Percentiles rank a stretch among this genome's conserved stretches.
Evolutionary conservation across 2,113 vertebrate species (phyloP).

Genomic region (Rallus limicola): DNA sequence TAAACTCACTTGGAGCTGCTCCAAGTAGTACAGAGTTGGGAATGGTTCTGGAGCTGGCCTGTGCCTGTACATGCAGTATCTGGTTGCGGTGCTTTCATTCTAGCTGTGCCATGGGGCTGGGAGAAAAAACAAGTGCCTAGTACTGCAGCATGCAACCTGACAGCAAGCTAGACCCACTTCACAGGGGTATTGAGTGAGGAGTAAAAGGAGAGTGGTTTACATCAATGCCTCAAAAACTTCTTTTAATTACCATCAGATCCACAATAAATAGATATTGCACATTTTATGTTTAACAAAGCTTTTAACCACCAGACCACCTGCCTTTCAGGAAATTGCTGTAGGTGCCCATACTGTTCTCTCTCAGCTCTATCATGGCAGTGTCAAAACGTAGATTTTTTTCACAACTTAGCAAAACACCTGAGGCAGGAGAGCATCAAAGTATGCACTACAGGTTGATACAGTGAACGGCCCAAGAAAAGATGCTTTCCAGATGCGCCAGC

Average conservation of each 20-base stretch:
- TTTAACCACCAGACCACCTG: not conserved
- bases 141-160: not conserved
- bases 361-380: not conserved
- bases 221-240: not conserved
- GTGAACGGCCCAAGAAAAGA: not conserved
- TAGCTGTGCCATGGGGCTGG: not conserved
- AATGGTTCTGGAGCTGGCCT: not conserved
- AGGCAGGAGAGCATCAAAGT: not conserved
- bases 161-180: not conserved
- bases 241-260: not conserved
- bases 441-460: not conserved
- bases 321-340: not conserved
- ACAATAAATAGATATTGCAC: not conserved
- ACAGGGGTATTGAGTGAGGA: not conserved
- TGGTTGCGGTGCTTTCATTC: not conserved
- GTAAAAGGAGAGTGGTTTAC: not conserved
- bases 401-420: not conserved
- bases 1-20: not conserved
- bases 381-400: not conserved
- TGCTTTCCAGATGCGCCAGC: conserved; percentile 4
- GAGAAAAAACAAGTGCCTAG: not conserved
- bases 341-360: not conserved
- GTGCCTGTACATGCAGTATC: not conserved
- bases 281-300: not conserved
- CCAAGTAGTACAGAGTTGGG: not conserved